A percentile compares a stretch with the other conserved stretches of the same genome.
These are phyloP conservation scores for Nesoenas mayeri DNA, from an alignment of 2,113 vertebrate genomes.

Conservation along the genomic window DNA sequence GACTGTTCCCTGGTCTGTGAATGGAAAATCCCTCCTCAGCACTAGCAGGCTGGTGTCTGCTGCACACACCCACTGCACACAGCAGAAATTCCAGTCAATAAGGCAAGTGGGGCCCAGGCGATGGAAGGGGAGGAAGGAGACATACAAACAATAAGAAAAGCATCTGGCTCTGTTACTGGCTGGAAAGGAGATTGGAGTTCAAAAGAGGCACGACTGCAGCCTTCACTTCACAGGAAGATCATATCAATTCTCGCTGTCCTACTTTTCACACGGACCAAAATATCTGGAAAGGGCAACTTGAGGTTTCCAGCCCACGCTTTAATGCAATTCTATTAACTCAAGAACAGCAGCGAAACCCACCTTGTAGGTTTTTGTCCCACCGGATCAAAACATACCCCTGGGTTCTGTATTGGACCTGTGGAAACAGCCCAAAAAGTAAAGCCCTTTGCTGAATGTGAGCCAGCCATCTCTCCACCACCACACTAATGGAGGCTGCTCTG, in stretches of 20 bases:
- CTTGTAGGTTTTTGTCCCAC: background rate
- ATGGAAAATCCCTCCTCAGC: slow-evolving; percentile 72
- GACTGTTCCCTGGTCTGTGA: slow-evolving; percentile 65
- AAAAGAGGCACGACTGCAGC: slow-evolving; percentile 38
- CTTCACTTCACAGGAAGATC: slow-evolving; percentile 51
- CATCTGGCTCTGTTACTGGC: slow-evolving; percentile 70
- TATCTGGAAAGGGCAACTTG: slow-evolving; percentile 7
- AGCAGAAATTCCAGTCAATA: slow-evolving; percentile 73
- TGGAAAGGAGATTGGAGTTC: slow-evolving; percentile 61
- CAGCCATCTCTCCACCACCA: slow-evolving; percentile 73
- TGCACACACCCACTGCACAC: slow-evolving; percentile 73
- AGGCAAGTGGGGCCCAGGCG: slow-evolving; percentile 69
- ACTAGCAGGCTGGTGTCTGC: slow-evolving; percentile 64
- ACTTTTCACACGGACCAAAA: slow-evolving; percentile 40
- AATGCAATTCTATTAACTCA: slow-evolving; percentile 17
- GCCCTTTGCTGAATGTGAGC: slow-evolving; percentile 40
- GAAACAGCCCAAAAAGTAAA: slow-evolving; percentile 40
- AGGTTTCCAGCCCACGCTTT: slow-evolving; percentile 23
- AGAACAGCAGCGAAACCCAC: background rate
- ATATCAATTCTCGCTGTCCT: slow-evolving; percentile 43
- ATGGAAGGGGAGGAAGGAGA: slow-evolving; percentile 70
- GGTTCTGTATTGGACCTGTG: background rate
- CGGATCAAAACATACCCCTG: background rate
- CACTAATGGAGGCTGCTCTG: slow-evolving; percentile 83
- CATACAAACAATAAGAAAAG: slow-evolving; percentile 72